A percentile compares a stretch with the other conserved stretches of the same genome.
Conservation (phyloP, 2,113 vertebrate species). For the Calonectris borealis region DNA sequence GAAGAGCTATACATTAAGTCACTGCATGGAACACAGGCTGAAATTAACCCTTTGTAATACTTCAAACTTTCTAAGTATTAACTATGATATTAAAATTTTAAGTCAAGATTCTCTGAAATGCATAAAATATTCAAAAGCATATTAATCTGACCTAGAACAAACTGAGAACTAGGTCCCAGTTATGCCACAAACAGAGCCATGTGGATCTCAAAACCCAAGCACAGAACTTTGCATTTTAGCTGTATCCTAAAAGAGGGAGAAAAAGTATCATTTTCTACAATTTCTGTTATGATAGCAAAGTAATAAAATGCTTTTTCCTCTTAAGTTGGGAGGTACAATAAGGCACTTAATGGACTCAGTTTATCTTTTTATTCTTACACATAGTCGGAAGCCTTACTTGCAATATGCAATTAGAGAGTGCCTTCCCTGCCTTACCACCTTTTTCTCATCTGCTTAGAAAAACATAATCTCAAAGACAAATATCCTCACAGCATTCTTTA, state of each 20-base stretch:
- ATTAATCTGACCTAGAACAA: not conserved
- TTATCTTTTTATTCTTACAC: not conserved
- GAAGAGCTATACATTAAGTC: not conserved
- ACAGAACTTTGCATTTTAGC: not conserved
- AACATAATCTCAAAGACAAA: not conserved
- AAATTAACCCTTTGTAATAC: not conserved
- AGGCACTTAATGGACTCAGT: not conserved
- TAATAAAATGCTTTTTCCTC: not conserved
- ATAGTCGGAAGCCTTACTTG: not conserved
- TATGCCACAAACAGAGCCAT: not conserved
- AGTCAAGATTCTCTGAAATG: not conserved
- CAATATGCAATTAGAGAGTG: not conserved
- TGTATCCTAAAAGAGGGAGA: not conserved
- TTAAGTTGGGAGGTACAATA: not conserved
- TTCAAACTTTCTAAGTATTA: not conserved
- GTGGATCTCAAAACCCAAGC: not conserved
- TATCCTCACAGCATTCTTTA: not conserved
- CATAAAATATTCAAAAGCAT: not conserved
- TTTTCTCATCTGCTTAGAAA: not conserved
- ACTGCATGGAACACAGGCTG: not conserved
- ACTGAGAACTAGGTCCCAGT: not conserved
- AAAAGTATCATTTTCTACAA: not conserved
- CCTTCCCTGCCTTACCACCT: not conserved
- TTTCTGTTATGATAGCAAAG: not conserved
- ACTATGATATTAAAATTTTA: not conserved